These are phyloP conservation scores for Papilio helenus DNA, from an alignment of 1,140 invertebrate species.

Conservation along the genomic window DNA sequence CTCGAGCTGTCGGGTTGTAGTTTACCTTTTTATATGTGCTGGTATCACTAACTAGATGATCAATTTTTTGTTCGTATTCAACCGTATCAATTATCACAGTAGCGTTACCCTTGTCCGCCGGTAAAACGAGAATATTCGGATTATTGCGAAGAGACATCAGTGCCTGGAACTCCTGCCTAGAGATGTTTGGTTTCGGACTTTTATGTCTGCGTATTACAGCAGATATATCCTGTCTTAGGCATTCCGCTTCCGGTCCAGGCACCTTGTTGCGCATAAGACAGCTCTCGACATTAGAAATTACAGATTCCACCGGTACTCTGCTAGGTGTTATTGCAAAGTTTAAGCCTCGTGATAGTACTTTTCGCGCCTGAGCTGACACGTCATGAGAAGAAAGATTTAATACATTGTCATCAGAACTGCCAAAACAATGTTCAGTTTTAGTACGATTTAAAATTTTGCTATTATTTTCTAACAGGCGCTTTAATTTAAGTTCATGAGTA, in stretches of 20 bases:
- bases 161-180: constrained; percentile 29
- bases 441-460: neutral
- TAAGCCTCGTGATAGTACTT: constrained; percentile 23
- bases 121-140: constrained; percentile 40
- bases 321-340: constrained; percentile 34
- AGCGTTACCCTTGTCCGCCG: constrained; percentile 42
- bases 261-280: constrained; percentile 41
- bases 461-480: neutral
- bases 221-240: constrained; percentile 39
- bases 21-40: constrained; percentile 32
- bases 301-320: constrained; percentile 37
- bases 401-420: neutral
- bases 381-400: neutral
- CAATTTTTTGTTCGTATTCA: constrained; percentile 39
- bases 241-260: constrained; percentile 33
- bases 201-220: constrained; percentile 29
- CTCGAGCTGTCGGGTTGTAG: constrained; percentile 25
- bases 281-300: constrained; percentile 39
- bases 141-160: constrained; percentile 34
- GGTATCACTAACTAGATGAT: constrained; percentile 8
- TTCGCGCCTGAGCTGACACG: neutral
- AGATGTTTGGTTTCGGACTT: constrained; percentile 34
- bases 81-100: constrained; percentile 39
- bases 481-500: neutral
- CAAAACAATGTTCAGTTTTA: neutral